A percentile compares a stretch with the other conserved stretches of the same genome.
Evolutionary conservation across 2,113 vertebrate species (phyloP).

Genomic region (Coracopsis vasa): DNA sequence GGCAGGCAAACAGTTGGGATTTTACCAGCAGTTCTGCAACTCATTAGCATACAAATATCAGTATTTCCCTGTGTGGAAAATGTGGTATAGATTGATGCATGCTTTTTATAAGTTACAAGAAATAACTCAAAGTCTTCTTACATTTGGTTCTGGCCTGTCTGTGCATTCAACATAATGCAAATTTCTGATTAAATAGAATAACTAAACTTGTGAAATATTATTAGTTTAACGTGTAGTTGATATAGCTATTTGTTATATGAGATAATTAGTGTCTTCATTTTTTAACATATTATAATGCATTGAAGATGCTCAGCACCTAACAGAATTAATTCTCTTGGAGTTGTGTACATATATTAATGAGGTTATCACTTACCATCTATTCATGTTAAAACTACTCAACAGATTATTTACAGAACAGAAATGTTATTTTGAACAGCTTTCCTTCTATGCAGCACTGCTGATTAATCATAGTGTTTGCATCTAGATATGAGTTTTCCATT

Average conservation of each 20-base stretch:
- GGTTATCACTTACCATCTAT: neutral
- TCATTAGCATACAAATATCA: conserved; percentile 55
- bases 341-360: neutral
- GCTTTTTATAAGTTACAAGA: neutral
- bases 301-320: neutral
- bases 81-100: neutral
- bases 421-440: neutral
- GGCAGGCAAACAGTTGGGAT: neutral
- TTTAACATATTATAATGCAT: neutral
- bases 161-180: neutral
- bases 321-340: neutral
- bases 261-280: neutral
- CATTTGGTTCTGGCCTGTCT: neutral
- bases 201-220: neutral
- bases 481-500: neutral
- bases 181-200: neutral
- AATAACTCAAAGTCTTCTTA: neutral
- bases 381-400: neutral
- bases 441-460: neutral
- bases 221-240: neutral
- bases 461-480: rapidly evolving
- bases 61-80: neutral
- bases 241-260: neutral
- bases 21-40: conserved; percentile 30
- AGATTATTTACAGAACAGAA: neutral